Base-by-base conservation (phyloP, 2,888 invertebrate genomes). In the Synanthedon andrenaeformis region DNA sequence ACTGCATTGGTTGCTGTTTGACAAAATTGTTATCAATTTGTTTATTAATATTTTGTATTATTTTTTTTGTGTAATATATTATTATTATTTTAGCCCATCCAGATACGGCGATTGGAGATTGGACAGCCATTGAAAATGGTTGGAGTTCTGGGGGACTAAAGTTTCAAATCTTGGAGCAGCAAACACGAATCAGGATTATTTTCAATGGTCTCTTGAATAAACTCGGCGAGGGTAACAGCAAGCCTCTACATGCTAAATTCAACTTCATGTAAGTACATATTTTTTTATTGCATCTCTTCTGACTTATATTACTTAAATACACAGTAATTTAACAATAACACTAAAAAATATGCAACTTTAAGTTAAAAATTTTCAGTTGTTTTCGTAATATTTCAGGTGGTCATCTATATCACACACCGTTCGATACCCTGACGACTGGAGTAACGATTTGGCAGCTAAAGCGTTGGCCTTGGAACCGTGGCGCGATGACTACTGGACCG, bases 191-290 rank as follows among this genome's bases (percentile, higher is more conserved):
- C 82, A 87, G 93, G 64, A 82, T 95, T 14, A 74, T 90, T 41
- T 95, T 89, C 71, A 93, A 92, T 70, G 94, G 94, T 1, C 72
- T 92, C n/a, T 72, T 94, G 51, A 88, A 81, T 63, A 89, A 83
- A 64, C 73, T 74, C 28, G 67, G 72, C 10, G 74, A 81, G 51
- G 69, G 67, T 23, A 62, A 63, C 11, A 72, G 64, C 1, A 76
- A 76, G 45, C 35, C 35, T 35, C 35, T 35, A 35, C 82, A 82
- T 57, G 80, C 77, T 2, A 79, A 76, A 52, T 67, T 92, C 51
- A 91, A 91, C 68, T 85, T 91, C 57, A 85, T 92, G 92, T 93
- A 76, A 87, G 90, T 72, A 45, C 14, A 5, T n/a, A n/a, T n/a
- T n/a, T n/a, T 45, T 45, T 45, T 45, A 11, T 35, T 35, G 8